Evolutionary conservation across 2,888 invertebrate genomes (phyloP), one percentile per base, ranked within the genome.

Genomic region (Drosophila mercatorum): DNA sequence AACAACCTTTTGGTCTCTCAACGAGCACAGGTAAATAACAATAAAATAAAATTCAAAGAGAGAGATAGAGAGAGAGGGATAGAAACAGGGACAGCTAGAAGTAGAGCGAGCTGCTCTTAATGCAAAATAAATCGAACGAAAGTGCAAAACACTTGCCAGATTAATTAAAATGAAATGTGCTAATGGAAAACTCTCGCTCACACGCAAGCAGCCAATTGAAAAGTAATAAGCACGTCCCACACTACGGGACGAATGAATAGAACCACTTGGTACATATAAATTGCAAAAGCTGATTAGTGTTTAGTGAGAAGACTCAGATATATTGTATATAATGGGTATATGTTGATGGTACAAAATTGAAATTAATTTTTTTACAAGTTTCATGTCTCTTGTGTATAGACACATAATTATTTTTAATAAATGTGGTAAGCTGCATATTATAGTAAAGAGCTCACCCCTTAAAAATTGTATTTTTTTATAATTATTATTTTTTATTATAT

Each of bases 91-190:
- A 26, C 10, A 6, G 34, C n/a, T 10, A 11, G 11, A n/a, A 59
- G 17, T 51, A 34, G 47, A 43, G 44, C 56, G 44, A 46, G 56
- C 57, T 36, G 51, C 68, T 55, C 74, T 55, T 71, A 72, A 77
- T 78, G 72, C 73, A 68, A 47, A 72, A 70, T 69, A 86, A 77
- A 80, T 83, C 77, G 89, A 88, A 71, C 64, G 66, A 22, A 58
- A 70, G 68, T 77, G 80, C 83, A 72, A 86, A 83, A 73, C 77
- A 82, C 72, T 85, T 83, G 63, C 65, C 66, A 72, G 72, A 70
- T 80, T 83, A 83, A 83, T 83, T 86, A 88, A 80, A 83, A 86
- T 80, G 72, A 75, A 86, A 80, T 73, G 65, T 69, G 72, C 70
- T 68, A 81, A 73, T 88, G 71, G 71, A 81, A 78, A 75, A 51